A percentile compares a stretch with the other conserved stretches of the same genome.
phyloP scores from a whole-genome alignment of 2,888 invertebrate species.

The Ctena decussata region DNA sequence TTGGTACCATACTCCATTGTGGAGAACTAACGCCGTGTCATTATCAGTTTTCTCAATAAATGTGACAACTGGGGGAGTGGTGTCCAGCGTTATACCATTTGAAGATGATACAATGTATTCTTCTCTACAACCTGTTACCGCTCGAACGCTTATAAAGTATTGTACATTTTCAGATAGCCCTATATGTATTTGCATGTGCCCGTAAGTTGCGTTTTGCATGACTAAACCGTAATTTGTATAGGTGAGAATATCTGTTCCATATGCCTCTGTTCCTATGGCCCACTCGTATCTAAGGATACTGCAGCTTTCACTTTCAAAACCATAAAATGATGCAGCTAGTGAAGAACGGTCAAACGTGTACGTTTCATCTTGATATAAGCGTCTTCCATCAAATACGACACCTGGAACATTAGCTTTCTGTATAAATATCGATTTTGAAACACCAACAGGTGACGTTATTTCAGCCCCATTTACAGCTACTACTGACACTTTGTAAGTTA shows the following conservation, averaged over 20 bases:
- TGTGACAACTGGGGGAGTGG: conserved; percentile 56
- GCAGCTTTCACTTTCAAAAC: conserved; percentile 77
- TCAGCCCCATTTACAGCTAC: conserved; percentile 71
- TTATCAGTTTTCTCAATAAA: conserved; percentile 26
- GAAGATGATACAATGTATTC: conserved; percentile 73
- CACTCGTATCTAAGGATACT: conserved; percentile 76
- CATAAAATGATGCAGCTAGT: conserved; percentile 73
- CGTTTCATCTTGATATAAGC: conserved; percentile 59
- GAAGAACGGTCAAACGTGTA: conserved; percentile 71
- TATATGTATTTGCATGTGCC: conserved; percentile 70
- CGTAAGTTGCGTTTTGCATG: conserved; percentile 68
- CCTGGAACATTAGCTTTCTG: conserved; percentile 72
- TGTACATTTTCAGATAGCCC: conserved; percentile 68
- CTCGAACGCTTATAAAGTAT: conserved; percentile 72
- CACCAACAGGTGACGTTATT: conserved; percentile 40
- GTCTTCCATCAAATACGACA: conserved; percentile 72
- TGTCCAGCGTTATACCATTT: conserved; percentile 74
- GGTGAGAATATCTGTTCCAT: conserved; percentile 70
- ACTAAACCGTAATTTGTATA: conserved; percentile 76
- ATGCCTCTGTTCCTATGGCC: conserved; percentile 73
- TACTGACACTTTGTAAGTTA: conserved; percentile 59
- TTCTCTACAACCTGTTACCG: conserved; percentile 73
- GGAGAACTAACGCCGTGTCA: conserved; percentile 23
- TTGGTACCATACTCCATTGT: conserved; percentile 53
- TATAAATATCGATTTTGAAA: conserved; percentile 61